Base-by-base conservation (phyloP, 2,888 invertebrate species). In the Coremacera marginata region DNA sequence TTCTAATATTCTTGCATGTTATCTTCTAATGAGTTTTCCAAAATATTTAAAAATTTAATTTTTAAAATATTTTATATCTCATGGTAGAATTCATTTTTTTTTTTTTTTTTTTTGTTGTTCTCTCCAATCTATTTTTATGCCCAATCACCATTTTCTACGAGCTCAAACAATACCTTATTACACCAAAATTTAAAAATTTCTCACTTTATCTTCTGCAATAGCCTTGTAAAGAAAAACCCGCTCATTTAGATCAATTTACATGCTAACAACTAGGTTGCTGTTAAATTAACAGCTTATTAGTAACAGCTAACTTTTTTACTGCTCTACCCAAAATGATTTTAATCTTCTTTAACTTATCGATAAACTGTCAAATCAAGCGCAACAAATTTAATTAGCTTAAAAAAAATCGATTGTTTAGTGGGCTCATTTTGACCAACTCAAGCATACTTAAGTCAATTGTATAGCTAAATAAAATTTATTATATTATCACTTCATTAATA, bases 301-400 rank as follows among this genome's bases (percentile, higher is more conserved):
- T 44, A 11, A 44, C 44, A 44, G 44, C 14, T 44, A 44, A 44
- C 44, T 11, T 31, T 16, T 16, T 63, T 31, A 0, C 63, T 27
- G 2, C 31, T 63, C 27, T 63, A 5, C 27, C 27, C 16, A 31
- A 25, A 27, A 34, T 25, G 22, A 2, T 63, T 3, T 63, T 3
- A 63, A 7, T 31, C 31, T 55, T 19, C 1, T 1, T 19, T 11
- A 19, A 2, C 55, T 5, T 1, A n/a, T n/a, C 19, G 5, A 22
- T 83, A 84, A 82, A 84, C 83, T 82, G 82, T 85, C 83, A 84
- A 85, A 84, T 84, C 84, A 84, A 83, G 80, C 85, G 84, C 82
- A 82, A 75, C 84, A 82, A 84, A 84, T 85, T 73, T 62, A 77
- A 77, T 77, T 77, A 52, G 68, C 49, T 27, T 57, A 80, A 82